These are phyloP conservation scores for Kryphioiulus occultus DNA, from an alignment of 2,888 invertebrate species.

Conservation along the genomic window DNA sequence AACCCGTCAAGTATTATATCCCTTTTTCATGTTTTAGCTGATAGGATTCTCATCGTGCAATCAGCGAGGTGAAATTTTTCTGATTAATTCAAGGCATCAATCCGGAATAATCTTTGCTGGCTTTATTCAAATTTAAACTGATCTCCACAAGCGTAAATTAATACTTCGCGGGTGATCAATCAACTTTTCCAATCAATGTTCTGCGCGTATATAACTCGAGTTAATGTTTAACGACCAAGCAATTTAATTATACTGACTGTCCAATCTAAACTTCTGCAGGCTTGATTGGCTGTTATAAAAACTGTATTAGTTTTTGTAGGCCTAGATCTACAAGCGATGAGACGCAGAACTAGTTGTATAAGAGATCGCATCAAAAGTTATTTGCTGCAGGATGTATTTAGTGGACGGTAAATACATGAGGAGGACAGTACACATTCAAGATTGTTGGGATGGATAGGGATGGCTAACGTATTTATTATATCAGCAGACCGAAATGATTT, in stretches of 20 bases:
- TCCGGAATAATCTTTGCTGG: too few relatives aligned
- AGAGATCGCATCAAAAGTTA: not conserved
- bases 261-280: not conserved
- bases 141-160: not conserved
- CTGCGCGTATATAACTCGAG: not conserved
- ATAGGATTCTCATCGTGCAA: not conserved
- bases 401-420: not conserved
- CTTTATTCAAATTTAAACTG: not conserved
- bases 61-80: not conserved
- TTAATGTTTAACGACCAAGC: not conserved
- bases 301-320: conserved; percentile 12
- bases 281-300: not conserved
- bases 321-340: not conserved
- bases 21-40: not conserved
- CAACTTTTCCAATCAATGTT: conserved; percentile 5
- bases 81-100: not conserved
- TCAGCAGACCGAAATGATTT: not conserved
- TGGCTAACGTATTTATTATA: not conserved
- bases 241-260: not conserved
- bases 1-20: not conserved
- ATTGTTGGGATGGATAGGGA: not conserved
- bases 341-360: not conserved
- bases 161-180: not conserved
- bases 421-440: not conserved
- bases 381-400: conserved; percentile 18